A percentile compares a stretch with the other conserved stretches of the same genome.
These are phyloP conservation scores for Ursus arctos DNA, from an alignment of 2,113 vertebrate species.

Conservation along the genomic window DNA sequence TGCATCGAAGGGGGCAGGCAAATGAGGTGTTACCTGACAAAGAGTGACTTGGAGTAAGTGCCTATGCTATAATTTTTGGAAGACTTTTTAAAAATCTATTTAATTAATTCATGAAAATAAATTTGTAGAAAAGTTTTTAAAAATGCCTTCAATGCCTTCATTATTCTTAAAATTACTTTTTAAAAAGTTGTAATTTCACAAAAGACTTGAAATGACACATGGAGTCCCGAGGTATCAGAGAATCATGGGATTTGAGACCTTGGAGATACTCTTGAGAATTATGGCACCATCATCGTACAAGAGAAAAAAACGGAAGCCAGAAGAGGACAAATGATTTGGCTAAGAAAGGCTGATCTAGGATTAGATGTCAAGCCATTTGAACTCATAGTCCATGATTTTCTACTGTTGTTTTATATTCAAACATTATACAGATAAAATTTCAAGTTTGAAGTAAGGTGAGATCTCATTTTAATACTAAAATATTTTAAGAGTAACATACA, in stretches of 20 bases:
- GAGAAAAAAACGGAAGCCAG: neutral
- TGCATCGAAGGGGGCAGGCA: neutral
- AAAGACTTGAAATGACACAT: neutral
- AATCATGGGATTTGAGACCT: neutral
- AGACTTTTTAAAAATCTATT: neutral
- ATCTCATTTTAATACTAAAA: neutral
- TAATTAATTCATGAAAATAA: neutral
- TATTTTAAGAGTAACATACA: neutral
- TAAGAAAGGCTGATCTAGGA: neutral
- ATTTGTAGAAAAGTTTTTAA: neutral
- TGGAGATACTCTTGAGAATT: neutral
- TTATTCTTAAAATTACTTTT: conserved; percentile 1
- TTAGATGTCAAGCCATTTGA: neutral
- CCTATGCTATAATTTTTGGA: neutral
- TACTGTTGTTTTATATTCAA: neutral
- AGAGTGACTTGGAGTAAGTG: neutral
- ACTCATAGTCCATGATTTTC: neutral
- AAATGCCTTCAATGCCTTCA: neutral
- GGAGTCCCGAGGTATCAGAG: neutral
- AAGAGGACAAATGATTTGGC: neutral
- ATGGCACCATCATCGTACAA: neutral
- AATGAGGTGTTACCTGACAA: neutral
- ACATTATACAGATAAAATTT: neutral
- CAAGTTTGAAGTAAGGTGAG: neutral
- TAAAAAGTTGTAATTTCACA: neutral